Evolutionary conservation across 2,888 invertebrate genomes (phyloP).

Genomic region (Nemotelus pantherinus): DNA sequence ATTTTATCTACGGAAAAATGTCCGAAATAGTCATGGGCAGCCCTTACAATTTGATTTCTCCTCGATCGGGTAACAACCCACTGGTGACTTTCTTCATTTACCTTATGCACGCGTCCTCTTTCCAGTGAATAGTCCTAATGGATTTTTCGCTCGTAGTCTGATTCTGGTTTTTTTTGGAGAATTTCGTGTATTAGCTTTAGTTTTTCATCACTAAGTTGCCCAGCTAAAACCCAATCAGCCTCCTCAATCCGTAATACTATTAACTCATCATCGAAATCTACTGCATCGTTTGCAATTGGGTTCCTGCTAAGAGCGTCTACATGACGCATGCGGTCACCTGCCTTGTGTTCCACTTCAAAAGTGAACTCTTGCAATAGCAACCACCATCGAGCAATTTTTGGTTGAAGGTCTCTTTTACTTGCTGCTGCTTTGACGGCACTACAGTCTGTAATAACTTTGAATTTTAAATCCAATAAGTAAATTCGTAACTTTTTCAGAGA

Average conservation of each 20-base stretch:
- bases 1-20: slow-evolving; percentile 52
- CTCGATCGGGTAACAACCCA: slow-evolving; percentile 48
- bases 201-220: slow-evolving; percentile 6
- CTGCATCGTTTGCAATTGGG: slow-evolving; percentile 9
- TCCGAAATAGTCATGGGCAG: slow-evolving; percentile 50
- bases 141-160: background rate
- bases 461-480: background rate
- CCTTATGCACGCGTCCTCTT: slow-evolving; percentile 46
- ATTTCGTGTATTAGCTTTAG: background rate
- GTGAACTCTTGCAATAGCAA: slow-evolving; percentile 5
- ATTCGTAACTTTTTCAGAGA: slow-evolving; percentile 41
- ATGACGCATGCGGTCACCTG: slow-evolving; percentile 31
- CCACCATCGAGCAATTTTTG: slow-evolving; percentile 15
- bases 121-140: slow-evolving; percentile 40
- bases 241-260: background rate
- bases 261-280: background rate
- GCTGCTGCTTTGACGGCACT: slow-evolving; percentile 39
- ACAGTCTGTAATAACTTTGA: slow-evolving; percentile 13
- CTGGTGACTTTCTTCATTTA: slow-evolving; percentile 41
- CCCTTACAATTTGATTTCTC: background rate
- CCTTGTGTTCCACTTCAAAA: background rate
- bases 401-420: slow-evolving; percentile 52
- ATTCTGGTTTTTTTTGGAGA: background rate
- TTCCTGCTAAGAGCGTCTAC: slow-evolving; percentile 30
- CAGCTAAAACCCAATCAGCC: slow-evolving; percentile 39